Evolutionary conservation across 2,888 invertebrate species (phyloP), one percentile per base, ranked within the genome.

Genomic region (Idaea dimidiata): DNA sequence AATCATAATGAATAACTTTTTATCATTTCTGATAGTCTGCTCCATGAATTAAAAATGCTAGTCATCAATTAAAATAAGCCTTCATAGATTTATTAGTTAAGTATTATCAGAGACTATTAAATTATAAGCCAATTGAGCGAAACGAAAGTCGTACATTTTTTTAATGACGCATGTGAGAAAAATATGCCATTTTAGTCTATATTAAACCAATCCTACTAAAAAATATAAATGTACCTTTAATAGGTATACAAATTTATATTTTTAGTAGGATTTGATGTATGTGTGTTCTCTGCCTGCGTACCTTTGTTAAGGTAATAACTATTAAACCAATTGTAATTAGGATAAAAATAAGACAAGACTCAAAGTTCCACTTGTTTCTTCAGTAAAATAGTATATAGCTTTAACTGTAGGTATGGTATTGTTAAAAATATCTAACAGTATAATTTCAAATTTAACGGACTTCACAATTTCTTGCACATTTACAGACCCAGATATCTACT

Each of bases 1-100:
- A 62, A 62, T 61, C 60, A 63, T 70, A 17, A 75, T 75, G 65
- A 78, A 78, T 75, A 67, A 69, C 63, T 67, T 71, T 76, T 76
- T 72, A 72, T 73, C 72, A 31, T 61, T 61, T 59, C 66, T 65
- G 65, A 74, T 76, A 72, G 69, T 67, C 62, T 68, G 71, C 69
- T 69, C 61, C 72, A 68, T 74, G 69, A 75, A 78, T 72, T 70
- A 68, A 77, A 77, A 76, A 69, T 66, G 78, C 79, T 18, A 66
- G 79, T 84, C 84, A 84, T 82, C 74, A 72, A 79, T 80, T 79
- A 76, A 78, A 82, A 81, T 77, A 74, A 78, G 73, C 73, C 67
- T 62, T 65, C 58, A 67, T 66, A 66, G 63, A 31, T 61, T 62
- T 68, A 69, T 71, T 70, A 62, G 67, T 69, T 66, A 68, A n/a